Evolutionary conservation across 2,888 invertebrate genomes (phyloP).

Genomic region (Odontocerum albicorne): DNA sequence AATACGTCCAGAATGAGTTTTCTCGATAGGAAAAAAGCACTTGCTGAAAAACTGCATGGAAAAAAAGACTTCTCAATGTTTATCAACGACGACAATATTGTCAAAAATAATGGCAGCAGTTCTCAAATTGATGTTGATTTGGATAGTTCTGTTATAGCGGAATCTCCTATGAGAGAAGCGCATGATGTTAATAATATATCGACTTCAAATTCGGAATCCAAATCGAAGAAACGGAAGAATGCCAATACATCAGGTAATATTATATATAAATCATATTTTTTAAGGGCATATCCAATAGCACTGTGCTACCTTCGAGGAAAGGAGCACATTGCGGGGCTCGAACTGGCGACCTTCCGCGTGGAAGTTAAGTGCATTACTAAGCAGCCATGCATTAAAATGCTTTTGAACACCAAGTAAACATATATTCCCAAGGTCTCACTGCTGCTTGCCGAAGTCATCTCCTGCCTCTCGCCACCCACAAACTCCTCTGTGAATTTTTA

Average conservation of each 20-base stretch:
- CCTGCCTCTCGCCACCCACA: too few species aligned
- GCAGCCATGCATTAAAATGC: too few species aligned
- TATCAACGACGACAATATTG: constrained; percentile 7
- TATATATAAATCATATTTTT: too few species aligned
- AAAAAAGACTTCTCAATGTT: constrained; percentile 31
- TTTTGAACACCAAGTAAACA: too few species aligned
- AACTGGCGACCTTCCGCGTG: too few species aligned
- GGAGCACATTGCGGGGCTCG: too few species aligned
- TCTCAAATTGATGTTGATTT: neutral
- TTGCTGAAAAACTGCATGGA: constrained; percentile 17
- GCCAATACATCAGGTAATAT: constrained; percentile 24
- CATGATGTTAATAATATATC: constrained; percentile 46
- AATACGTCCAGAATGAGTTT: constrained; percentile 2
- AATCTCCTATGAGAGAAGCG: constrained; percentile 25
- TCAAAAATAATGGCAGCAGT: neutral
- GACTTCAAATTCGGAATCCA: constrained; percentile 18
- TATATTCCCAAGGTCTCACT: too few species aligned
- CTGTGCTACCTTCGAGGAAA: too few species aligned
- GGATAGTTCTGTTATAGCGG: neutral
- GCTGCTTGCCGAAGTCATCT: too few species aligned
- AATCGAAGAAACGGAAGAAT: constrained; percentile 27
- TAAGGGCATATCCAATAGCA: too few species aligned
- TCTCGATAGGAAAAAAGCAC: constrained; percentile 10
- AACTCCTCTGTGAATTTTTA: too few species aligned
- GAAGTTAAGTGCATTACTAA: too few species aligned